These are phyloP conservation scores for Holothuria leucospilota DNA, from an alignment of 53 echinoderm and acorn worm genomes.

Conservation along the genomic window DNA sequence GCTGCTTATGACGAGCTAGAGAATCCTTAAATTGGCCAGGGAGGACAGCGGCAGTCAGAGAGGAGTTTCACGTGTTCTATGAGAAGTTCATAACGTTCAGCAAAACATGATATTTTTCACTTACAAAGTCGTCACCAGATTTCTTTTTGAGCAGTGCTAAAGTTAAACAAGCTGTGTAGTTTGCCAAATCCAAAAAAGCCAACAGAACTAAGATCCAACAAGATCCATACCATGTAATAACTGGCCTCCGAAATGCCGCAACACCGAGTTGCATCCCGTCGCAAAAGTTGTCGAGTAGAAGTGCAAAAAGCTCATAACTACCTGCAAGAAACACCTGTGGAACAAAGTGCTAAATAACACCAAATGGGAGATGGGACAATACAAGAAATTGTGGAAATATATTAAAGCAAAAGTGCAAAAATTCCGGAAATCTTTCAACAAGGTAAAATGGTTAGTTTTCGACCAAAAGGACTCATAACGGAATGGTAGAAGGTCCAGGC, in stretches of 20 bases:
- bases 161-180: not conserved
- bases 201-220: not conserved
- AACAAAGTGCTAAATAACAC: no score
- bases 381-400: not conserved
- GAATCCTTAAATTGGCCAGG: constrained; percentile 62
- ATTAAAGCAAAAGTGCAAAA: no score
- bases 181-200: not conserved
- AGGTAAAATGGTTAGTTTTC: no score
- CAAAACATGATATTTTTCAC: not conserved
- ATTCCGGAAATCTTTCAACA: no score
- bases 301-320: no score
- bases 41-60: constrained; percentile 7
- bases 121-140: not conserved
- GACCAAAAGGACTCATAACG: no score
- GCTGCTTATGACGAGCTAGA: constrained; percentile 50
- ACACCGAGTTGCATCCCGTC: no score
- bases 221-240: not conserved
- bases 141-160: not conserved
- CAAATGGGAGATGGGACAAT: no score
- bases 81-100: not conserved
- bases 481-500: no score
- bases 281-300: no score
- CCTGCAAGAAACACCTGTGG: no score
- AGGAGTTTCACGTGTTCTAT: constrained; percentile 47
- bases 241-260: not conserved